Conservation (phyloP, 2,888 invertebrate genomes). For the Corbicula japonica region DNA sequence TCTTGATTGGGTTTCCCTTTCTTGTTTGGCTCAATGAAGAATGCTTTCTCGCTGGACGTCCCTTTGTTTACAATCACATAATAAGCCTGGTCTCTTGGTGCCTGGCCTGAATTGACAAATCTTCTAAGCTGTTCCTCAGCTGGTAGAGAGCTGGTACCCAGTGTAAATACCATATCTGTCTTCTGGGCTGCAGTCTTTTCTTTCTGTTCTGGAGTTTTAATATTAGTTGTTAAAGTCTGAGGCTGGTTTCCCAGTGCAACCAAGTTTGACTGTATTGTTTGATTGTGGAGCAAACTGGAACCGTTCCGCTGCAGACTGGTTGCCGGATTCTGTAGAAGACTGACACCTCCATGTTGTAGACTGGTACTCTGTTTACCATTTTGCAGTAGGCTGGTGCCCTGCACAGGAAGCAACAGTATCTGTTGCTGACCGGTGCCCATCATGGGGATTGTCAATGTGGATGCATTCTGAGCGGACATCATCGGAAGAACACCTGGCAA, state of each 20-base stretch:
- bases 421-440: slow-evolving; percentile 18
- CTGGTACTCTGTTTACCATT: too few species aligned
- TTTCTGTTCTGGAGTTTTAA: neutral
- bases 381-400: slow-evolving; percentile 4
- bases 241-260: too few species aligned
- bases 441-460: too few species aligned
- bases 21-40: slow-evolving; percentile 66
- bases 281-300: too few species aligned
- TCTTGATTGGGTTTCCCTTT: slow-evolving; percentile 21
- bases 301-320: too few species aligned
- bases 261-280: neutral
- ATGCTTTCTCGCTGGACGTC: slow-evolving; percentile 62
- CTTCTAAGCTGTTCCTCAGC: slow-evolving; percentile 42
- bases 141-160: slow-evolving; percentile 14
- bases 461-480: too few species aligned
- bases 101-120: slow-evolving; percentile 41
- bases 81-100: slow-evolving; percentile 65
- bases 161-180: slow-evolving; percentile 2
- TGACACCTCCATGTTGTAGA: too few species aligned
- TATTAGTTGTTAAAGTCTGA: too few species aligned
- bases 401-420: neutral
- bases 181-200: slow-evolving; percentile 5
- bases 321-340: too few species aligned
- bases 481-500: too few species aligned
- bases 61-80: slow-evolving; percentile 67